Conservation (phyloP, 2,888 invertebrate species). For the Caenorhabditis plicata region DNA sequence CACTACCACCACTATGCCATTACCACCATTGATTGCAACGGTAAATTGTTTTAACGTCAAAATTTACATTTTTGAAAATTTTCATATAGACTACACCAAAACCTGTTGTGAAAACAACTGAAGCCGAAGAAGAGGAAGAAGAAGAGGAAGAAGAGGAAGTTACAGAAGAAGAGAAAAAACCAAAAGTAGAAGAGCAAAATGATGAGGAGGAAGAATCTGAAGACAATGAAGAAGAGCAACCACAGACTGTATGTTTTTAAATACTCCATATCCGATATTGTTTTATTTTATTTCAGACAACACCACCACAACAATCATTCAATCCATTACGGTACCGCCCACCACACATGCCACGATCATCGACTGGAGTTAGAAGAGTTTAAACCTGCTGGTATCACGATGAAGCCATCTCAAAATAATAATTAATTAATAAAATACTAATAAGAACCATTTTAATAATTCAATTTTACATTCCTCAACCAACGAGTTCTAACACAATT, state of each 20-base stretch:
- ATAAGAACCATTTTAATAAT: too few relatives aligned
- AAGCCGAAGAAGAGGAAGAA: conserved; percentile 24
- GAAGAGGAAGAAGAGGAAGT: conserved; percentile 10
- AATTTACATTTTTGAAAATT: too few relatives aligned
- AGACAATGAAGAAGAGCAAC: conserved; percentile 20
- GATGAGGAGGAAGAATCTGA: conserved; percentile 8
- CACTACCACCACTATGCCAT: conserved; percentile 10
- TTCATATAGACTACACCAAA: conserved; percentile 19
- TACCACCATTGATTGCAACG: conserved; percentile 9
- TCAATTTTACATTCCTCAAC: too few relatives aligned
- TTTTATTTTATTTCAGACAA: conserved; percentile 14
- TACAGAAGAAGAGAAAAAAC: conserved; percentile 9
- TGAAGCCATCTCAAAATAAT: too few relatives aligned
- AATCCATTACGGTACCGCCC: conserved; percentile 62
- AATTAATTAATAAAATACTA: too few relatives aligned
- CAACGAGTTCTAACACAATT: too few relatives aligned
- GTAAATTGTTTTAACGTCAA: too few relatives aligned
- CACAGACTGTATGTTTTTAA: conserved; percentile 5
- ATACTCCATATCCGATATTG: conserved; percentile 4
- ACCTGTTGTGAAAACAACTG: conserved; percentile 7
- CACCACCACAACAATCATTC: conserved; percentile 35
- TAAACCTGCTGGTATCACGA: too few relatives aligned
- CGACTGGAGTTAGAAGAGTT: conserved; percentile 37
- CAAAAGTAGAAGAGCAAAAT: conserved; percentile 15
- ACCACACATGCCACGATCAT: conserved; percentile 28